Evolutionary conservation across 2,888 invertebrate genomes (phyloP).

Genomic region (Synanthedon vespiformis): DNA sequence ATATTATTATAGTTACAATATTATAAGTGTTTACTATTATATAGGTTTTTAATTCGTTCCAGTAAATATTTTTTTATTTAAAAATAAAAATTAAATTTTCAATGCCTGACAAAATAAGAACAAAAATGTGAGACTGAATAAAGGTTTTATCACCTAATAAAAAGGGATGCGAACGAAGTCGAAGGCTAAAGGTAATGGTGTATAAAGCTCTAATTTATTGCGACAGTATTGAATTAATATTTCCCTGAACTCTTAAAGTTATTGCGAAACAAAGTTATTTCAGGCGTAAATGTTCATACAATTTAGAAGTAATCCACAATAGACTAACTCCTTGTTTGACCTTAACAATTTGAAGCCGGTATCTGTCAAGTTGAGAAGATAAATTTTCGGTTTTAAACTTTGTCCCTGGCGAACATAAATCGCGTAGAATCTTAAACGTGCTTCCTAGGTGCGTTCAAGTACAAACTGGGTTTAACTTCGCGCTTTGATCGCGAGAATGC

Average conservation of each 20-base stretch:
- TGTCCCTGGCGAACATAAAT: constrained; percentile 47
- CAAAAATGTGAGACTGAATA: too few species aligned
- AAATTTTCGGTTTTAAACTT: constrained; percentile 52
- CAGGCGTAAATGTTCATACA: constrained; percentile 22
- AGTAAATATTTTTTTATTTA: too few species aligned
- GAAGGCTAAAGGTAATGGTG: too few species aligned
- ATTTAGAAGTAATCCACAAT: constrained; percentile 37
- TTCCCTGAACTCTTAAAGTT: not conserved
- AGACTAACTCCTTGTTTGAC: constrained; percentile 27
- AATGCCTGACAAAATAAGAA: too few species aligned
- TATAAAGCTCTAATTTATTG: too few species aligned
- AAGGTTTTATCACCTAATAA: too few species aligned
- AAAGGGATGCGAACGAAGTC: too few species aligned
- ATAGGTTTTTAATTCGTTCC: too few species aligned
- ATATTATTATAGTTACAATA: too few species aligned
- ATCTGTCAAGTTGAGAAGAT: constrained; percentile 39
- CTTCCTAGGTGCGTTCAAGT: constrained; percentile 44
- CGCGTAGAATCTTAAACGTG: constrained; percentile 35
- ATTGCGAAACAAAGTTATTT: constrained; percentile 20
- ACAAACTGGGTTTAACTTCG: constrained; percentile 33
- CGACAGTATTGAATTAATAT: too few species aligned
- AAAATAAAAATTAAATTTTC: too few species aligned
- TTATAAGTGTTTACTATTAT: too few species aligned
- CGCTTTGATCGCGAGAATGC: constrained; percentile 20
- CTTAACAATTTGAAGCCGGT: constrained; percentile 34